phyloP scores from a whole-genome alignment of 2,797 vertebrate genomes.

The Semaprochilodus insignis region DNA sequence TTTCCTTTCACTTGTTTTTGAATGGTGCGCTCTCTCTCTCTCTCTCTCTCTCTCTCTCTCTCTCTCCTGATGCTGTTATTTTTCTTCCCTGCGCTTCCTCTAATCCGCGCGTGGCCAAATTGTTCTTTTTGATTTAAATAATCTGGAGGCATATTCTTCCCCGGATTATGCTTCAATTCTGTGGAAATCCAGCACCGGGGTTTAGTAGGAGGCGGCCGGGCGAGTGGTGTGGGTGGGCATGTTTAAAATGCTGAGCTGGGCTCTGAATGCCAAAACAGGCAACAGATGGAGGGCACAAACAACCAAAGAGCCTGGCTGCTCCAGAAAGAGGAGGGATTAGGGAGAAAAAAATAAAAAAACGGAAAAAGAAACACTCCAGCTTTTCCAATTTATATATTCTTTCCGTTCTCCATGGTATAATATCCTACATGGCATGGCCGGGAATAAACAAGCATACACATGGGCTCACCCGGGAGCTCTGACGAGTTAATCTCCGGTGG shows the following conservation, averaged over 20 bases:
- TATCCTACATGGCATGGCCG: slow-evolving; percentile 25
- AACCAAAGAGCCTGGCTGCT: slow-evolving; percentile 52
- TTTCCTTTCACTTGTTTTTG: slow-evolving; percentile 26
- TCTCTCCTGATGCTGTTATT: slow-evolving; percentile 31
- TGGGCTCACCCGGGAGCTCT: not conserved
- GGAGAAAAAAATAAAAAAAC: slow-evolving; percentile 12
- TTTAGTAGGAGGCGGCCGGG: slow-evolving; percentile 31
- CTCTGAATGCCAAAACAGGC: slow-evolving; percentile 57
- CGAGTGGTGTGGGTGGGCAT: slow-evolving; percentile 43
- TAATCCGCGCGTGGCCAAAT: slow-evolving; percentile 34
- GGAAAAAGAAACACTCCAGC: not conserved
- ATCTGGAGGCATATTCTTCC: slow-evolving; percentile 60
- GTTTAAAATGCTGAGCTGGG: slow-evolving; percentile 48
- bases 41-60: not conserved
- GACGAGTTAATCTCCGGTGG: slow-evolving; percentile 50
- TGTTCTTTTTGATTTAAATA: slow-evolving; percentile 57
- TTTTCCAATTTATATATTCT: slow-evolving; percentile 44
- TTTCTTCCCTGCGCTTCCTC: not conserved
- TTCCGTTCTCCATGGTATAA: slow-evolving; percentile 29
- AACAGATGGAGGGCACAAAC: slow-evolving; percentile 60
- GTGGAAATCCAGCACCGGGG: slow-evolving; percentile 54
- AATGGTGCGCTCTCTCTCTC: not conserved
- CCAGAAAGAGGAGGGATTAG: slow-evolving; percentile 35
- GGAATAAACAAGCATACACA: not conserved
- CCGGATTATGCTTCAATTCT: slow-evolving; percentile 55